Evolutionary conservation across 2,797 vertebrate genomes (phyloP), one percentile per base, ranked within the genome.

Genomic region (Odontamblyopus lacepedii): DNA sequence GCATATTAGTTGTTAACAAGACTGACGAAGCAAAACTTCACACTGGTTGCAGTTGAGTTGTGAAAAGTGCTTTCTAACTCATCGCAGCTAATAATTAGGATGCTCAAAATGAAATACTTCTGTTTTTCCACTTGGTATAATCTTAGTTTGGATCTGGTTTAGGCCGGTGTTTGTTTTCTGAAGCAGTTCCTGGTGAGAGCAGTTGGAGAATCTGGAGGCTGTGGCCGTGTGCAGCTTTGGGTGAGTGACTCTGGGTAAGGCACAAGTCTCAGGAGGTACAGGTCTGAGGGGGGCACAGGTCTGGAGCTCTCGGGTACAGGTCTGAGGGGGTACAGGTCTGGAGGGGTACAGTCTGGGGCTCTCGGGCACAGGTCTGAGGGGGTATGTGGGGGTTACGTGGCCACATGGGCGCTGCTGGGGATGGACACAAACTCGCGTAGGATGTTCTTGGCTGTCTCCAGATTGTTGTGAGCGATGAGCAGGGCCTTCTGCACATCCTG

Each of bases 401-500:
- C 95, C 76, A 99, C 94, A 9, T 99, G 97, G 0, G 96, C 94
- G 0, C 96, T 87, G 69, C 97, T 95, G 7, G 96, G 95, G 79
- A 99, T 90, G 73, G 97, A 95, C 78, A 98, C 97, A 7, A 99
- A 99, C 87, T 99, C 98, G 11, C 97, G 95, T 74, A 99, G 94
- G 79, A 99, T 99, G 76, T 98, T 97, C 91, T 98, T 98, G 90
- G 98, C 98, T 90, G 98, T 99, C 88, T 99, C 98, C 30, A 99
- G 94, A 92, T 99, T 99, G 95, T 99, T 99, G 91, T 98, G 97
- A 79, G 97, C 98, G 70, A 99, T 99, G 94, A 98, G 89, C 91
- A 99, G 91, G 2, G 98, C 98, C 87, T 99, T 99, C 93, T 98
- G 97, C 87, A 99, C 98, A 94, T 99, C 98, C 95, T 99, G 98